phyloP scores from a whole-genome alignment of 2,113 vertebrate genomes.

The Phylloscopus trochilus region DNA sequence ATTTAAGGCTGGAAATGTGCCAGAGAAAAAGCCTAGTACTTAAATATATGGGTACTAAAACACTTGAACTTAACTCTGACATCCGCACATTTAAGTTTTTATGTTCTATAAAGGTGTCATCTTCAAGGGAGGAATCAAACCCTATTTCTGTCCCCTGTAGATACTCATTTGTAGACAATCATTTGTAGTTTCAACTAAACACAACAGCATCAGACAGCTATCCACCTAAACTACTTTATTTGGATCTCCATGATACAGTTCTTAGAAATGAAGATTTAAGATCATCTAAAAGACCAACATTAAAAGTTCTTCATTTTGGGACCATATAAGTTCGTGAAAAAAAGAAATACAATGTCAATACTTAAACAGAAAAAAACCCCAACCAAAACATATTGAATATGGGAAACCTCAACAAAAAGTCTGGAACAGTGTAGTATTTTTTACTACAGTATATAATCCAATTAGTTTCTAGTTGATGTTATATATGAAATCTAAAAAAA shows the following conservation, averaged over 20 bases:
- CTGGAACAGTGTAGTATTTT: slow-evolving; percentile 32
- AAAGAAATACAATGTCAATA: slow-evolving; percentile 39
- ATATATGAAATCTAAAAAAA: slow-evolving; percentile 57
- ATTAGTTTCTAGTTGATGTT: slow-evolving; percentile 52
- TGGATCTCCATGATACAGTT: not conserved
- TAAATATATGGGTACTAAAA: slow-evolving; percentile 27
- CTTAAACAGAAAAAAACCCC: slow-evolving; percentile 21
- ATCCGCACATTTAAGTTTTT: slow-evolving; percentile 18
- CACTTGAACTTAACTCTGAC: slow-evolving; percentile 37
- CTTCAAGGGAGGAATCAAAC: not conserved
- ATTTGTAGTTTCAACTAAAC: not conserved
- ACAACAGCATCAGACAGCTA: not conserved
- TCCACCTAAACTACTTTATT: not conserved
- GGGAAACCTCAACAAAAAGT: slow-evolving; percentile 4
- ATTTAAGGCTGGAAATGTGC: slow-evolving; percentile 34
- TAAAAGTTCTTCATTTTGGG: not conserved
- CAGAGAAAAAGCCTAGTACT: slow-evolving; percentile 11
- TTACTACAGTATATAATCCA: slow-evolving; percentile 39
- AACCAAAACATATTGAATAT: slow-evolving; percentile 4
- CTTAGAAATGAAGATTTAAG: not conserved
- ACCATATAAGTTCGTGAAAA: slow-evolving; percentile 4
- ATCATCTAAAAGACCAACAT: not conserved
- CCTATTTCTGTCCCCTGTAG: not conserved
- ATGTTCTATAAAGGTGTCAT: slow-evolving; percentile 19
- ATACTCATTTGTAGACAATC: not conserved